Evolutionary conservation across 1,140 invertebrate species (phyloP).

Genomic region (Coptotermes formosanus): DNA sequence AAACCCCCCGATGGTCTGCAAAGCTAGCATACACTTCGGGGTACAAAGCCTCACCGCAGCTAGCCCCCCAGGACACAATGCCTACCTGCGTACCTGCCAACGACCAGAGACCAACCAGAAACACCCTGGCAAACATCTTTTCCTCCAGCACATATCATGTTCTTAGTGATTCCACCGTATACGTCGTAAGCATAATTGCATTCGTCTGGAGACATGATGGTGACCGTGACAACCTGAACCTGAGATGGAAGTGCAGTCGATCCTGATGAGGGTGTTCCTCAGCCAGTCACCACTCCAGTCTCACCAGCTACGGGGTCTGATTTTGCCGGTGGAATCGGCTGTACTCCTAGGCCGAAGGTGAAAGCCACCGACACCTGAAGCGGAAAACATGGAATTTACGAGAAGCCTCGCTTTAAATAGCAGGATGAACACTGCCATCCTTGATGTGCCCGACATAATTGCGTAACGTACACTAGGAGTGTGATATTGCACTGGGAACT

Average conservation of each 20-base stretch:
- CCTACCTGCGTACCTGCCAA: constrained; percentile 49
- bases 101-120: constrained; percentile 49
- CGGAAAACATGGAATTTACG: no score
- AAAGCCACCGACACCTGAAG: not conserved
- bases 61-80: constrained; percentile 66
- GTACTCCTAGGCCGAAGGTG: not conserved
- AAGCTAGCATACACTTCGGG: constrained; percentile 69
- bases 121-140: constrained; percentile 55
- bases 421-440: no score
- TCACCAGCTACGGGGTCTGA: not conserved
- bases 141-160: constrained; percentile 57
- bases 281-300: constrained; percentile 36
- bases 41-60: constrained; percentile 57
- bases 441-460: no score
- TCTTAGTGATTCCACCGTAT: constrained; percentile 46
- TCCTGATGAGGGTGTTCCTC: constrained; percentile 45
- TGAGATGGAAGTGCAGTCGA: constrained; percentile 36
- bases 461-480: no score
- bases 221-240: constrained; percentile 40
- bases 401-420: no score
- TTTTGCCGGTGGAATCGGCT: not conserved
- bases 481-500: no score
- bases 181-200: constrained; percentile 43
- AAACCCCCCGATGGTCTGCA: constrained; percentile 49
- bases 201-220: constrained; percentile 38